These are phyloP conservation scores for Felis chaus DNA, from an alignment of 2,113 vertebrate species.

Conservation along the genomic window DNA sequence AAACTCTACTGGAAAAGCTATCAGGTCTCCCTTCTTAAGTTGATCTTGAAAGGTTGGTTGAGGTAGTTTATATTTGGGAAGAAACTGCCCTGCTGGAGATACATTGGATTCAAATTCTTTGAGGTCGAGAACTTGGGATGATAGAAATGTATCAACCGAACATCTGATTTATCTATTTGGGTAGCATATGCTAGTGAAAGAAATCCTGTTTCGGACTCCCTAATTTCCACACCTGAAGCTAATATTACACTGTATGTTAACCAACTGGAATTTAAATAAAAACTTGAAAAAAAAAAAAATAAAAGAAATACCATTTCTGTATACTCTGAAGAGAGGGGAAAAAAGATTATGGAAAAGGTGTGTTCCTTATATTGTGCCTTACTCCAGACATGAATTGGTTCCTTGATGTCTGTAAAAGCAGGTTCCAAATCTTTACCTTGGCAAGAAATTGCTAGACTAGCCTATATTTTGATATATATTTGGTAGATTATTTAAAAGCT, in stretches of 20 bases:
- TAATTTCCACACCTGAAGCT: no score
- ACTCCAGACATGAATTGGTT: not conserved
- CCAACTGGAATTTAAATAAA: no score
- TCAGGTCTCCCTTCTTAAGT: not conserved
- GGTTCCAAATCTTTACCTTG: not conserved
- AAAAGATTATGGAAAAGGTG: not conserved
- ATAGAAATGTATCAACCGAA: not conserved
- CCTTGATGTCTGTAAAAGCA: not conserved
- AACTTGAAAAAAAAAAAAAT: not conserved
- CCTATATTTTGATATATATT: not conserved
- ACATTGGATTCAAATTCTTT: not conserved
- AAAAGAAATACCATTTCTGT: not conserved
- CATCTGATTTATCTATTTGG: not conserved
- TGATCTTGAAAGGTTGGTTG: not conserved
- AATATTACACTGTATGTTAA: no score
- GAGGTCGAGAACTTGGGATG: not conserved
- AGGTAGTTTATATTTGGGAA: not conserved
- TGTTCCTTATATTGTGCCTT: not conserved
- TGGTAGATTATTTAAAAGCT: not conserved
- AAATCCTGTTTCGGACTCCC: not conserved
- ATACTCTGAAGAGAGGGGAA: not conserved
- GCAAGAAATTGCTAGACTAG: not conserved
- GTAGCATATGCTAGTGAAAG: not conserved
- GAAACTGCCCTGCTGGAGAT: not conserved
- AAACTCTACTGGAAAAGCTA: not conserved